Base-by-base conservation (phyloP, 2,888 invertebrate species). In the Pelosia muscerda region DNA sequence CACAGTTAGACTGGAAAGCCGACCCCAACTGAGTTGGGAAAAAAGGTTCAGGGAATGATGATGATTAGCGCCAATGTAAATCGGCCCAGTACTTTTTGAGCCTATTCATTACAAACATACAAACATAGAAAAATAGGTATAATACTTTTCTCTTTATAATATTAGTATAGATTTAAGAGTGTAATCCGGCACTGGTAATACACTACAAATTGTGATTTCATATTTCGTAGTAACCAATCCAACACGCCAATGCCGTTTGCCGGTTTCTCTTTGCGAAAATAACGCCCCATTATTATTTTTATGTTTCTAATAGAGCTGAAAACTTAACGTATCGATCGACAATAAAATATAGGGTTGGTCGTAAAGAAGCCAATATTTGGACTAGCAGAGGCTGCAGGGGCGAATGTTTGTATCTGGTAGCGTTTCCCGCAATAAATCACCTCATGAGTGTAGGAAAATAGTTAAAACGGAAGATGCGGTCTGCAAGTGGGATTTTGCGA, bases 371-470 rank as follows among this genome's bases (percentile, higher is more conserved):
- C 84, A 85, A 83, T 86, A 87, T 89, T 89, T 90, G 87, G 87
- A 88, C 88, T 85, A 84, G 86, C 79, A 77, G 76, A 83, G 82
- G 84, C 84, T 86, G 84, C 80, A 72, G 78, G 81, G 75, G 84
- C 85, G 85, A 86, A 87, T 89, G 86, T 90, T 88, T 85, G 85
- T 86, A 87, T 84, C 86, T 84, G 79, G 86, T 84, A 84, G 84
- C 84, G 83, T 82, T 88, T 89, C 78, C 84, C 83, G 90, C 88
- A 83, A 91, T 92, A 92, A 92, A 92, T 92, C 91, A 90, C 88
- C 79, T 82, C 78, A 77, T 69, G 83, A 87, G 86, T 84, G 88
- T 86, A 86, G 84, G 84, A 89, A 88, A 90, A 90, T 88, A 88
- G 88, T 84, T 84, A 84, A 83, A 84, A 78, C 84, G 86, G 84